phyloP scores from a whole-genome alignment of 2,888 invertebrate genomes.

The Pharmacophagus antenor region DNA sequence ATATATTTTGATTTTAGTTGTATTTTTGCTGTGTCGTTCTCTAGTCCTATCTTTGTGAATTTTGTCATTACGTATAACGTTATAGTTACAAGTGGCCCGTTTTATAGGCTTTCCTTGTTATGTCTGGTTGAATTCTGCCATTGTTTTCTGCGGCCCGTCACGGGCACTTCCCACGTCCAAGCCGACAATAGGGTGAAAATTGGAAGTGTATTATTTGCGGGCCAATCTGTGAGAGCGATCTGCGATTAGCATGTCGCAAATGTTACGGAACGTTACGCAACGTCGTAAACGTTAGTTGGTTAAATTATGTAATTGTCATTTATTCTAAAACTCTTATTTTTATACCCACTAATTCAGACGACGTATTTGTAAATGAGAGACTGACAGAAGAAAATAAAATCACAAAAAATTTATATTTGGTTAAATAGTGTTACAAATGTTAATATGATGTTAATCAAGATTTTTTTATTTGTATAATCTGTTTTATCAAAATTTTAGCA shows the following conservation, averaged over 20 bases:
- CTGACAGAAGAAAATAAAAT: too few species aligned
- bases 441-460: too few species aligned
- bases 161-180: constrained; percentile 68
- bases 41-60: constrained; percentile 25
- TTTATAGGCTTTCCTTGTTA: constrained; percentile 78
- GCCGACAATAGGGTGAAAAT: constrained; percentile 77
- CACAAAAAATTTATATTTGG: too few species aligned
- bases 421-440: too few species aligned
- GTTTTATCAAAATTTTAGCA: too few species aligned
- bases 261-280: constrained; percentile 60
- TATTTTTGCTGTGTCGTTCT: neutral
- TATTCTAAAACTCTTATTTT: neutral
- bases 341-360: too few species aligned
- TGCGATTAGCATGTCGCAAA: constrained; percentile 44
- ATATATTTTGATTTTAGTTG: neutral
- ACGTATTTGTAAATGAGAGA: too few species aligned
- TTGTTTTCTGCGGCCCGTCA: constrained; percentile 68
- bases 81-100: constrained; percentile 40
- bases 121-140: constrained; percentile 78
- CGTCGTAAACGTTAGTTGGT: constrained; percentile 35
- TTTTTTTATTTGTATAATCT: too few species aligned
- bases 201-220: constrained; percentile 67
- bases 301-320: constrained; percentile 34
- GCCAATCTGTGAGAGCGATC: constrained; percentile 61
- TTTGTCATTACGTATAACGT: constrained; percentile 28